phyloP scores from a whole-genome alignment of 2,888 invertebrate species.

The Pherbina coryleti region DNA sequence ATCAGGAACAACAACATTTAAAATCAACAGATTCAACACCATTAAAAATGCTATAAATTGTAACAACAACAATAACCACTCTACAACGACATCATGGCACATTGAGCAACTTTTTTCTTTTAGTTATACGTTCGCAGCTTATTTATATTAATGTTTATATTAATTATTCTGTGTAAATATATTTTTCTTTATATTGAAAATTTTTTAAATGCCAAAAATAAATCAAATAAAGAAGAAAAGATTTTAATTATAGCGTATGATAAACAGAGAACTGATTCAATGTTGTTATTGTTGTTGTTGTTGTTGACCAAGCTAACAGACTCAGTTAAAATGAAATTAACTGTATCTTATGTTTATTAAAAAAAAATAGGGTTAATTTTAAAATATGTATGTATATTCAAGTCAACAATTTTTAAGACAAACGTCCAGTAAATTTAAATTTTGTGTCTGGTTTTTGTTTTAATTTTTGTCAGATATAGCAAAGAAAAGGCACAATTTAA shows the following conservation, averaged over 20 bases:
- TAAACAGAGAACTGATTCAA: not conserved
- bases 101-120: not conserved
- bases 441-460: not conserved
- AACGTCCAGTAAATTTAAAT: not conserved
- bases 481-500: not conserved
- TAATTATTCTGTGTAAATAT: constrained; percentile 4
- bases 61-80: not conserved
- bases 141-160: too few relatives aligned
- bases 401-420: not conserved
- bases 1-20: not conserved
- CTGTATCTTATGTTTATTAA: not conserved
- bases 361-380: not conserved
- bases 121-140: constrained; percentile 1
- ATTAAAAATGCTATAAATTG: constrained; percentile 5
- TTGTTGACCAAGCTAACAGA: not conserved
- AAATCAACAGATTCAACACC: not conserved
- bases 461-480: not conserved
- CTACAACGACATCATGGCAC: not conserved
- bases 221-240: not conserved
- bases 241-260: not conserved
- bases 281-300: not conserved
- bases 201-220: not conserved
- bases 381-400: not conserved
- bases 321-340: not conserved
- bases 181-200: not conserved